phyloP scores from a whole-genome alignment of 2,888 invertebrate genomes.

The Hylaea fasciaria region DNA sequence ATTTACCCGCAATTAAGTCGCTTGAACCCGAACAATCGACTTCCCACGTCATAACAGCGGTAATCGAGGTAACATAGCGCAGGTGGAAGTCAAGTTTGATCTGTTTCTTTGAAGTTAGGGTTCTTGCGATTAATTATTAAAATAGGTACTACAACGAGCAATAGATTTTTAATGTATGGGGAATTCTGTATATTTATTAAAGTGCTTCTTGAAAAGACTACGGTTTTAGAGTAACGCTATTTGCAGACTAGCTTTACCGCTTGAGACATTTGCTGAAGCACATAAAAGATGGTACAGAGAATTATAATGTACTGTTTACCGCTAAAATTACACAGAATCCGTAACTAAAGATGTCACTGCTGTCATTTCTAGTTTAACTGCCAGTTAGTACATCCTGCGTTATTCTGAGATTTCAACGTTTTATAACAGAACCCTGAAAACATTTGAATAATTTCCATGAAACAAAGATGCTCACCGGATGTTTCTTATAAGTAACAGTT shows the following conservation, averaged over 20 bases:
- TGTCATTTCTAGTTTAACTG: slow-evolving; percentile 18
- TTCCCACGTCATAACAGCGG: slow-evolving; percentile 78
- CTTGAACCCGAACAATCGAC: slow-evolving; percentile 58
- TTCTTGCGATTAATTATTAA: slow-evolving; percentile 29
- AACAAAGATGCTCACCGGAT: slow-evolving; percentile 54
- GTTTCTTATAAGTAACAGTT: slow-evolving; percentile 63
- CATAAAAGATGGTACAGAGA: slow-evolving; percentile 22
- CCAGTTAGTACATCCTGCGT: slow-evolving; percentile 7
- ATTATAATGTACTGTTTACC: slow-evolving; percentile 16
- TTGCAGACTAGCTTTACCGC: slow-evolving; percentile 20
- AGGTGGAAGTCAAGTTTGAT: slow-evolving; percentile 12
- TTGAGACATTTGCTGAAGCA: slow-evolving; percentile 25
- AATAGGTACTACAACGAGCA: no score
- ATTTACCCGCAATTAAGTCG: slow-evolving; percentile 67
- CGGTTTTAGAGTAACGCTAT: slow-evolving; percentile 2
- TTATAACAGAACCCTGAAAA: slow-evolving; percentile 48
- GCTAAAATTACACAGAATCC: slow-evolving; percentile 20
- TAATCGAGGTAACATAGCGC: slow-evolving; percentile 49
- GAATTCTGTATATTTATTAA: no score
- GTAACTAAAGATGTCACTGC: slow-evolving; percentile 14
- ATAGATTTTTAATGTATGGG: no score
- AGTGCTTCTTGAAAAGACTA: background rate
- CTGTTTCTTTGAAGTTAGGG: slow-evolving; percentile 14
- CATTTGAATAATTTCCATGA: slow-evolving; percentile 29
- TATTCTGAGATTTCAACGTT: slow-evolving; percentile 26